Evolutionary conservation across 1,140 invertebrate genomes (phyloP), one percentile per base, ranked within the genome.

Genomic region (Drepana arcuata): DNA sequence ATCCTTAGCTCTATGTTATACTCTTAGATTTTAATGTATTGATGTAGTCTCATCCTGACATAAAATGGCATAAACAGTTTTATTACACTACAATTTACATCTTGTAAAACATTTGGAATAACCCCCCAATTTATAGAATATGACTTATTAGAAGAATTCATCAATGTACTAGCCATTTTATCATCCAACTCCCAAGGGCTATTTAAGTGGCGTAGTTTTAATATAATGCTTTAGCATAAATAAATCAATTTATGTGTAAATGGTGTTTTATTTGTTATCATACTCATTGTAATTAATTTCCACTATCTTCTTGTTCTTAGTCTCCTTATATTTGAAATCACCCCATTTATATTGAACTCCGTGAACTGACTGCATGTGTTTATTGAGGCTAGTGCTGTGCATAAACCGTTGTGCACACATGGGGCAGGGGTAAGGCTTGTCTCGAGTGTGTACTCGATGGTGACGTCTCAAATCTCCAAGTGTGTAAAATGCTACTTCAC

Each of bases 341-440:
- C 61, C 57, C 69, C 79, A 75, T 36, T 67, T 74, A 35, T 74
- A 83, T 7, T 71, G 49, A 15, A 80, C 45, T 2, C 69, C 66
- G 48, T 84, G 83, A 3, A 75, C 52, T 14, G 59, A 72, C 7
- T 60, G 51, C 69, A 83, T 79, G 38, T 84, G 83, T 51, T 81
- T 83, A 33, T 84, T 84, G 1, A 83, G 56, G 38, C 73, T 81
- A 2, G 72, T 57, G 32, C 79, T 81, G 14, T 82, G 72, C 26
- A 65, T 75, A 41, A 88, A 88, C 23, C 60, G 64, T 41, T 85
- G 83, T 1, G 73, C 62, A 45, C 87, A 88, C 2, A 73, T 65
- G 1, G 84, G 79, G 44, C 88, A 90, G 1, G 72, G 61, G 41
- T 84, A 89, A 2, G 86, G 86, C 53, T 88, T 88, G 25, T 87